Evolutionary conservation across 2,113 vertebrate species (phyloP).

Genomic region (Delphinapterus leucas): DNA sequence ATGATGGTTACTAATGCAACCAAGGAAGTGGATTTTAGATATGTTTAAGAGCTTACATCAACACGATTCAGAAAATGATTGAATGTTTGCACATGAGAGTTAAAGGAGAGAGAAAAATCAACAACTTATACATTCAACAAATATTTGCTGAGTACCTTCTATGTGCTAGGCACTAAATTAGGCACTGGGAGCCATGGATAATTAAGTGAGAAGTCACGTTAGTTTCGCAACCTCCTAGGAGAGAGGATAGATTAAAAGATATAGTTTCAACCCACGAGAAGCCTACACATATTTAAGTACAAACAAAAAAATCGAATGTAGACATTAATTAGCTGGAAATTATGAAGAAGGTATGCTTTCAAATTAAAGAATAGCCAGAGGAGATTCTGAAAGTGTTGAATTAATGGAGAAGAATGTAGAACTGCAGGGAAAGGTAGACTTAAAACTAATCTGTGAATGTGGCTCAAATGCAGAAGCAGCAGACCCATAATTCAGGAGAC

Average conservation of each 20-base stretch:
- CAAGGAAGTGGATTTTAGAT: neutral
- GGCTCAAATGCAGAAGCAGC: neutral
- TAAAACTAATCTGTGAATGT: neutral
- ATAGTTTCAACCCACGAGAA: neutral
- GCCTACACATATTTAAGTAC: neutral
- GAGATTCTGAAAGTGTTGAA: neutral
- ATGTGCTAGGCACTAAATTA: neutral
- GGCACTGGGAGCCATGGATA: neutral
- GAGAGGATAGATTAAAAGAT: slow-evolving; percentile 14
- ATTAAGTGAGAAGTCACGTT: slow-evolving; percentile 2
- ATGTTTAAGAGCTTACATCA: neutral
- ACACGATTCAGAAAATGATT: neutral
- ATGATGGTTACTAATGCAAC: neutral
- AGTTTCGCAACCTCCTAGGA: neutral
- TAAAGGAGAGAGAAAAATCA: neutral
- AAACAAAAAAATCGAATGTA: neutral
- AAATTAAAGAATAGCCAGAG: neutral
- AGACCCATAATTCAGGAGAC: neutral
- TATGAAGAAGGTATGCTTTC: neutral
- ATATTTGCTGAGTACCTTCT: neutral
- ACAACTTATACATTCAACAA: neutral
- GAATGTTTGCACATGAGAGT: neutral
- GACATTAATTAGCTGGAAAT: slow-evolving; percentile 1
- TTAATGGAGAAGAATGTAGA: neutral
- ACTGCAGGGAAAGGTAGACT: neutral